These are phyloP conservation scores for Dufourea novaeangliae DNA, from an alignment of 1,140 invertebrate genomes.

Conservation along the genomic window DNA sequence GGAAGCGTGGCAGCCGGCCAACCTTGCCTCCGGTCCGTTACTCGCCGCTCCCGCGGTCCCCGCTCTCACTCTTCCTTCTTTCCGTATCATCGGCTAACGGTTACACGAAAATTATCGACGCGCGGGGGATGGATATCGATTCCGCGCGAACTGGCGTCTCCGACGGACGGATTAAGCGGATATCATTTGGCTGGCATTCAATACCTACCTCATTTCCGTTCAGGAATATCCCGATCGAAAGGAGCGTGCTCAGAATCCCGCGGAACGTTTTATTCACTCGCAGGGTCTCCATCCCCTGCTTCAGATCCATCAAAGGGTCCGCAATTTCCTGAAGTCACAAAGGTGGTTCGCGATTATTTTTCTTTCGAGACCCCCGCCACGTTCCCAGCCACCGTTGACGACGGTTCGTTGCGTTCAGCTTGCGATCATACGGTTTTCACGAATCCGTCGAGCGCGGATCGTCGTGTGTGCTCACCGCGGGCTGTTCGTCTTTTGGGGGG, in stretches of 20 bases:
- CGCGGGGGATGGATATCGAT: constrained; percentile 23
- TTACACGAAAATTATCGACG: constrained; percentile 61
- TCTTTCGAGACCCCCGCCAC: constrained; percentile 16
- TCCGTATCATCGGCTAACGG: constrained; percentile 4
- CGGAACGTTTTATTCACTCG: constrained; percentile 97
- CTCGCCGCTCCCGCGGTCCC: too few relatives aligned
- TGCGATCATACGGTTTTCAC: constrained; percentile 20
- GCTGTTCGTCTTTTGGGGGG: background rate
- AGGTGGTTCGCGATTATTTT: constrained; percentile 57
- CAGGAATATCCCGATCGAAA: constrained; percentile 98
- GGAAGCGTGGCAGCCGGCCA: constrained; percentile 41
- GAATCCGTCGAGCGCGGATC: background rate
- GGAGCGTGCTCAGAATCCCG: constrained; percentile 94
- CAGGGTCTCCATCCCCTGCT: constrained; percentile 96
- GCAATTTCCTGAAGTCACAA: constrained; percentile 92
- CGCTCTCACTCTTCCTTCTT: too few relatives aligned
- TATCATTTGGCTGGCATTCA: constrained; percentile 78
- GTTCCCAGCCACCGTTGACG: background rate
- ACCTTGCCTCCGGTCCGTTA: background rate
- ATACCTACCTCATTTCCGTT: constrained; percentile 92
- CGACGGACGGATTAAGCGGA: constrained; percentile 73
- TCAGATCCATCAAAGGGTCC: constrained; percentile 98
- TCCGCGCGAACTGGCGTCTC: constrained; percentile 26
- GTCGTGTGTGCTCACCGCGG: background rate
- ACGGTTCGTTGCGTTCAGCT: constrained; percentile 13